These are phyloP conservation scores for Hemiprocne comata DNA, from an alignment of 2,113 vertebrate species.

Conservation along the genomic window DNA sequence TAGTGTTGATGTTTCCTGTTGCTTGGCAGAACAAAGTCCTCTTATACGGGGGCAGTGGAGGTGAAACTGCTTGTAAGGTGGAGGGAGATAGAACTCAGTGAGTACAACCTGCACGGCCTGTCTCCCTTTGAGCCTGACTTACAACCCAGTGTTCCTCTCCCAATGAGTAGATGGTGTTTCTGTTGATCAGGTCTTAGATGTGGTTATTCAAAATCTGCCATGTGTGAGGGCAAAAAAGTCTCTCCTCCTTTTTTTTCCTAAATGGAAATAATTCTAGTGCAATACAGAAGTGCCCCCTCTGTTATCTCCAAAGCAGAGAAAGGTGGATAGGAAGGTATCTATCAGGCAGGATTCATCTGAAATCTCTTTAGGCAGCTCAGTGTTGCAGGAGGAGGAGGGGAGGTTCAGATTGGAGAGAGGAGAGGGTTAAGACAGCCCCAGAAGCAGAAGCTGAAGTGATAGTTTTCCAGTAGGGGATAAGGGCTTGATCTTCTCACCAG, in stretches of 20 bases:
- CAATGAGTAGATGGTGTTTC: background rate
- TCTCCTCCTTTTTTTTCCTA: too few relatives aligned
- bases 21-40: background rate
- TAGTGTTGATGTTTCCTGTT: background rate
- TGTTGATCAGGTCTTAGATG: background rate
- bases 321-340: background rate
- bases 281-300: rapidly evolving
- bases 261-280: background rate
- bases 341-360: background rate
- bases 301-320: background rate
- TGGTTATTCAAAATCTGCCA: background rate
- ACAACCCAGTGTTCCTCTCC: background rate
- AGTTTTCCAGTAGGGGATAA: background rate
- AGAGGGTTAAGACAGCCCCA: background rate
- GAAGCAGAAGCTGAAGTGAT: background rate
- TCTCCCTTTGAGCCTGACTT: background rate
- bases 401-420: background rate
- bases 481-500: background rate
- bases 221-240: background rate
- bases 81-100: rapidly evolving
- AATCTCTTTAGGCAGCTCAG: background rate
- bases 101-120: background rate
- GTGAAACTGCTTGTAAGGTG: background rate
- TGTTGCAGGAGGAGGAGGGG: background rate
- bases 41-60: background rate